Conservation (phyloP, 2,113 vertebrate species). For the Coturnix japonica region DNA sequence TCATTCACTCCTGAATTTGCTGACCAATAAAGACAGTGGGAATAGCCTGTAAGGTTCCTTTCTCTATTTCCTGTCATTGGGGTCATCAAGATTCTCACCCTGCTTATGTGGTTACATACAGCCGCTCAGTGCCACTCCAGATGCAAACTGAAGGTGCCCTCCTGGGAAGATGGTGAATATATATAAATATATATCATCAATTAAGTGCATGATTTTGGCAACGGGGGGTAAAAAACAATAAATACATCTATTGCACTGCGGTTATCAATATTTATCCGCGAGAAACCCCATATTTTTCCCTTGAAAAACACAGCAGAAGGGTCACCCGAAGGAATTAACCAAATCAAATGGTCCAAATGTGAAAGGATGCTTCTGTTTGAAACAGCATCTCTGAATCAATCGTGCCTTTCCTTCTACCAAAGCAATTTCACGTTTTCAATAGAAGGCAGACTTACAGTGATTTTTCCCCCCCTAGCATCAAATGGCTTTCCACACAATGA, state of each 20-base stretch:
- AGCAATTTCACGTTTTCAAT: constrained; percentile 65
- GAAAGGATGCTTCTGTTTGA: constrained; percentile 16
- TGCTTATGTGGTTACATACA: not conserved
- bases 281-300: not conserved
- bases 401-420: constrained; percentile 42
- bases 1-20: constrained; percentile 45
- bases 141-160: not conserved
- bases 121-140: constrained; percentile 1
- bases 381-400: constrained; percentile 40
- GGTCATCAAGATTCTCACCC: constrained; percentile 53
- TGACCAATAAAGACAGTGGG: constrained; percentile 55
- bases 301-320: not conserved
- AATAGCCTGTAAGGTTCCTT: constrained; percentile 58
- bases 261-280: not conserved
- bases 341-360: not conserved
- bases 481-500: constrained; percentile 63
- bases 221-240: not conserved
- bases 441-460: constrained; percentile 55
- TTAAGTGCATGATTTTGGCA: not conserved
- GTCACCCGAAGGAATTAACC: constrained; percentile 25
- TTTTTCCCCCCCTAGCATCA: constrained; percentile 47
- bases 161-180: not conserved
- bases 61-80: constrained; percentile 39
- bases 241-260: not conserved
- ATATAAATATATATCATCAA: not conserved